Base-by-base conservation (phyloP, 2,888 invertebrate species). In the Heteromyza rotundicornis region DNA sequence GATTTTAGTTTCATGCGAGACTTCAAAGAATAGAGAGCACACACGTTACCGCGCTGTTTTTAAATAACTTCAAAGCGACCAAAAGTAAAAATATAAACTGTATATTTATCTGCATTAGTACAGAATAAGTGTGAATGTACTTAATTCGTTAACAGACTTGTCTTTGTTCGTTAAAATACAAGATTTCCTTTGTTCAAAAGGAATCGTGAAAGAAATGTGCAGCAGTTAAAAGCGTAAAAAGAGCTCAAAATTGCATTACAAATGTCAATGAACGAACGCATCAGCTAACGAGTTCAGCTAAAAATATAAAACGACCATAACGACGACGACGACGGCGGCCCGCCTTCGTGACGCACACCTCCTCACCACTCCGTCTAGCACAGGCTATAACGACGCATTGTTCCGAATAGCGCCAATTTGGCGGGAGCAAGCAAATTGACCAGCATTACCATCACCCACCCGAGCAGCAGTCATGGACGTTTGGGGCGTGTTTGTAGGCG, bases 401-500 rank as follows among this genome's bases (percentile, higher is more conserved):
- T 20, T 5, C 19, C 7, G 7, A 47, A 20, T 20, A 47, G 47
- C 47, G 47, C 20, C 47, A 47, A 47, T 47, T 20, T 17, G 47
- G 20, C 47, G 47, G 47, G 47, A 17, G 14, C 17, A 47, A 47
- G 14, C 19, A 47, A 3, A 47, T 3, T 19, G 14, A 40, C 40
- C 14, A 3, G 3, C 40, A n/a, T 40, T n/a, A 40, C 20, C 24
- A 57, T 54, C 32, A 61, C 20, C 35, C 22, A 62, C 22, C 51
- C 40, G 19, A 52, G 55, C 55, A 40, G n/a, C 40, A 7, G 16
- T 64, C 47, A 87, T 87, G 87, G 87, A 87, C 80, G 84, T 87
- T 59, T 82, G 80, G 71, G 80, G 80, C 47, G 80, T 86, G 64
- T 87, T 86, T 76, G 81, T 86, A 70, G 86, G 87, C 47, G 87